These are phyloP conservation scores for Cyrtorhinus lividipennis DNA, from an alignment of 1,140 invertebrate species.

Conservation along the genomic window DNA sequence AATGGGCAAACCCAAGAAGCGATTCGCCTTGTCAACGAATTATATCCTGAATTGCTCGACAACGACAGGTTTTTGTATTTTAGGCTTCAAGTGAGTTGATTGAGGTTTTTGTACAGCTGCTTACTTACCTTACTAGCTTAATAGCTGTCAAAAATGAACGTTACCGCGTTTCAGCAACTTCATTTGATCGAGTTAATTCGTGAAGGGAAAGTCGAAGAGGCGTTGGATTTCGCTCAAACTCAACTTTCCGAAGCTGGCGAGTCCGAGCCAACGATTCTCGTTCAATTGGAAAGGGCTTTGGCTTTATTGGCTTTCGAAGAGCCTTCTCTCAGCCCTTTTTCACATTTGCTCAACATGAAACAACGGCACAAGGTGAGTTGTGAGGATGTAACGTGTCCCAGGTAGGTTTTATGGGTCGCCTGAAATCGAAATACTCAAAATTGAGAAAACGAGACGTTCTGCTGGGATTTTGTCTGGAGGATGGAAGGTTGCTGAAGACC, in stretches of 20 bases:
- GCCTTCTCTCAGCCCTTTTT: conserved; percentile 85
- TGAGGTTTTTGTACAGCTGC: too few relatives aligned
- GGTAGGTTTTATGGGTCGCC: too few relatives aligned
- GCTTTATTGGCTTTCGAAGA: conserved; percentile 94
- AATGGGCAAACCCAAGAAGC: conserved; percentile 85
- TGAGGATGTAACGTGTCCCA: too few relatives aligned
- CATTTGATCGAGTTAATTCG: conserved; percentile 89
- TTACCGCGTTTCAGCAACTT: conserved; percentile 74
- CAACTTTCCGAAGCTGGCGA: conserved; percentile 85
- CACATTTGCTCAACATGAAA: conserved; percentile 80
- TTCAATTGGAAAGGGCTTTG: conserved; percentile 70
- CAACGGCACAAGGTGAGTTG: conserved; percentile 78
- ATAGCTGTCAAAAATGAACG: too few relatives aligned
- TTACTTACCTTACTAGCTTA: too few relatives aligned
- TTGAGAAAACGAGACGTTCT: too few relatives aligned
- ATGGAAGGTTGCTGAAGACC: too few relatives aligned
- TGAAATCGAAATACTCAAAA: too few relatives aligned
- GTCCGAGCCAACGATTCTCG: conserved; percentile 60
- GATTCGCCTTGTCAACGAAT: conserved; percentile 79
- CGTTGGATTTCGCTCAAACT: conserved; percentile 87
- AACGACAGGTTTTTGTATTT: conserved; percentile 92
- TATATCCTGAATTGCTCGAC: conserved; percentile 88
- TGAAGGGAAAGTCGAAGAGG: conserved; percentile 80
- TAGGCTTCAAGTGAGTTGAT: conserved; percentile 79
- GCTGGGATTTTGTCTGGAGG: too few relatives aligned